A percentile compares a stretch with the other conserved stretches of the same genome.
Evolutionary conservation across 2,113 vertebrate species (phyloP).

Genomic region (Ondatra zibethicus): DNA sequence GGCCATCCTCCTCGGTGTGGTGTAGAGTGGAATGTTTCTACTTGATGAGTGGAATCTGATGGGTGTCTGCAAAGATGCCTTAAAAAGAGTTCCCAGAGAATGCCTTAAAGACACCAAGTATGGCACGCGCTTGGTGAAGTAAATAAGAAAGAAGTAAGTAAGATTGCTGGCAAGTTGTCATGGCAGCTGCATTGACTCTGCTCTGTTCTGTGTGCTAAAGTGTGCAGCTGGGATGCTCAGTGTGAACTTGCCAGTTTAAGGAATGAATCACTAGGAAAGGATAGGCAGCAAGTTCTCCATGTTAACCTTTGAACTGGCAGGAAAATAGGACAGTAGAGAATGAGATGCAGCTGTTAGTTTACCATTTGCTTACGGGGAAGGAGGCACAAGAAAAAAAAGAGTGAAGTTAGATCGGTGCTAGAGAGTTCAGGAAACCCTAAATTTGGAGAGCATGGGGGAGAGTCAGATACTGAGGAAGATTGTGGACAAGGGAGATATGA

Average conservation of each 20-base stretch:
- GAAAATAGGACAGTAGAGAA: background rate
- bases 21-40: background rate
- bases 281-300: background rate
- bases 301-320: background rate
- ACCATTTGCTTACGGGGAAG: too few species aligned
- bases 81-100: background rate
- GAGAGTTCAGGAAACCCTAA: too few species aligned
- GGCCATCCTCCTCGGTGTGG: background rate
- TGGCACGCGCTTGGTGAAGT: too few species aligned
- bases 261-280: background rate
- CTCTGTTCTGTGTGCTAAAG: background rate
- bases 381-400: background rate
- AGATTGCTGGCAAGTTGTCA: background rate
- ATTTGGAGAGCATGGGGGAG: background rate
- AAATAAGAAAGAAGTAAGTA: too few species aligned
- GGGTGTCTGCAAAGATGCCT: background rate
- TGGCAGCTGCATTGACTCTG: background rate
- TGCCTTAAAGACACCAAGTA: too few species aligned
- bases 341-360: background rate
- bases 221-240: background rate
- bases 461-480: background rate
- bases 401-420: background rate
- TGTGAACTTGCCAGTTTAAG: background rate
- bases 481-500: too few species aligned
- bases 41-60: background rate